A percentile compares a stretch with the other conserved stretches of the same genome.
These are phyloP conservation scores for Apolygus lucorum DNA, from an alignment of 1,140 invertebrate species.

Conservation along the genomic window DNA sequence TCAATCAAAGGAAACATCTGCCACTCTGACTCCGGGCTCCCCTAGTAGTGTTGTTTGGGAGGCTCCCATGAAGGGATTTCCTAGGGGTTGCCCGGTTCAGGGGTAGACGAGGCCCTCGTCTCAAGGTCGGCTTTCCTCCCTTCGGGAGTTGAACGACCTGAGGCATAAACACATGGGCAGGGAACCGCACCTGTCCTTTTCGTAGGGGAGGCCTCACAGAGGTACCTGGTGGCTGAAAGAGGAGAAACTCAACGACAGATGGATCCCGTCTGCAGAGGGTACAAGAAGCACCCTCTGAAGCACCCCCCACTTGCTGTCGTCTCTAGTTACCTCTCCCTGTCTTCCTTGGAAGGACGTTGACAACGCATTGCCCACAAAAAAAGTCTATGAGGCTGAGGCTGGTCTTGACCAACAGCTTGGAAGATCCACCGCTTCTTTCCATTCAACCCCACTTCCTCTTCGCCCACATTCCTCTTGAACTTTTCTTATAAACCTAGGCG, in stretches of 20 bases:
- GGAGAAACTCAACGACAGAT: neutral
- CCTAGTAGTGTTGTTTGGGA: too few species aligned
- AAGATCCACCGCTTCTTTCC: too few species aligned
- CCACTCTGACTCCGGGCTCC: neutral
- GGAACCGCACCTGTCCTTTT: neutral
- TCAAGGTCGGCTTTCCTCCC: conserved; percentile 1
- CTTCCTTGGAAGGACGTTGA: too few species aligned
- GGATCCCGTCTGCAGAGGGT: neutral
- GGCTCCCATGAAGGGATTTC: neutral
- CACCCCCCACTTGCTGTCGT: neutral
- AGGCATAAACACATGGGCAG: neutral
- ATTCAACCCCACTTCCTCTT: too few species aligned
- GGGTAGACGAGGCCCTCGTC: neutral
- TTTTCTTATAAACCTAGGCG: too few species aligned
- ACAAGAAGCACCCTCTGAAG: too few species aligned
- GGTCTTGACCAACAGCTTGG: too few species aligned
- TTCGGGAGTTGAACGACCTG: conserved; percentile 5
- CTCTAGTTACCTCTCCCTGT: neutral
- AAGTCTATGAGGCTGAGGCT: too few species aligned
- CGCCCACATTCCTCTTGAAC: too few species aligned
- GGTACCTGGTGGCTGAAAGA: neutral
- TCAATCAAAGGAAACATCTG: neutral
- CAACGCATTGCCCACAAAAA: too few species aligned
- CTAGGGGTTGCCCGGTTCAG: neutral
- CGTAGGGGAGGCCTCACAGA: neutral